phyloP scores from a whole-genome alignment of 2,797 vertebrate species.

The Eurystomus glaucurus region DNA sequence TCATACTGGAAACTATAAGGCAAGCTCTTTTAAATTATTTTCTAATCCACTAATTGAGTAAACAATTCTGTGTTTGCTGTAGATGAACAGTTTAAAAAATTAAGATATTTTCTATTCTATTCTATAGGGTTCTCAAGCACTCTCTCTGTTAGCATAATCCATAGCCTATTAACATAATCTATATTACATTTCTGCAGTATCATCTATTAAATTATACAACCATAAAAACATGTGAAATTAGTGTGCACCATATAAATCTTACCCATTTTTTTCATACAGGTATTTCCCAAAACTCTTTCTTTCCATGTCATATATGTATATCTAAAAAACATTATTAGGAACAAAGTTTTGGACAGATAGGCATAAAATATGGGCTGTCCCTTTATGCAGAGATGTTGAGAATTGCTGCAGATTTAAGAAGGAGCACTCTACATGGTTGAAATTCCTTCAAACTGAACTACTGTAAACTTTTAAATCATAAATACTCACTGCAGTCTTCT shows the following conservation, averaged over 20 bases:
- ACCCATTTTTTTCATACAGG: not conserved
- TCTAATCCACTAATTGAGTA: not conserved
- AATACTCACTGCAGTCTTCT: not conserved
- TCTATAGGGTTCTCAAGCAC: not conserved
- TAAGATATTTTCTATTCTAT: not conserved
- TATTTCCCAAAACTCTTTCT: not conserved
- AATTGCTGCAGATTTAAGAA: not conserved
- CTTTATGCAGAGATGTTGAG: not conserved
- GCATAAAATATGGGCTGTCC: not conserved
- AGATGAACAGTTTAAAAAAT: not conserved
- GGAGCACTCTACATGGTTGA: not conserved
- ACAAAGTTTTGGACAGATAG: not conserved
- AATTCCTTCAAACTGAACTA: not conserved
- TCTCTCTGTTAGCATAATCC: conserved; percentile 4
- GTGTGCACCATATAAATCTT: not conserved
- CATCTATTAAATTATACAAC: conserved; percentile 7
- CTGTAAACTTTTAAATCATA: not conserved
- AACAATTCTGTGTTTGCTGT: not conserved
- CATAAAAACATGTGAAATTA: not conserved
- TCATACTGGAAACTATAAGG: not conserved
- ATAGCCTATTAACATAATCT: conserved; percentile 45
- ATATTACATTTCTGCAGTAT: not conserved
- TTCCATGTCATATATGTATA: not conserved
- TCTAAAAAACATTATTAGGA: not conserved
- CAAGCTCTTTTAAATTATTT: not conserved